A percentile compares a stretch with the other conserved stretches of the same genome.
Evolutionary conservation across 2,113 vertebrate genomes (phyloP).

Genomic region (Embiotoca jacksoni): DNA sequence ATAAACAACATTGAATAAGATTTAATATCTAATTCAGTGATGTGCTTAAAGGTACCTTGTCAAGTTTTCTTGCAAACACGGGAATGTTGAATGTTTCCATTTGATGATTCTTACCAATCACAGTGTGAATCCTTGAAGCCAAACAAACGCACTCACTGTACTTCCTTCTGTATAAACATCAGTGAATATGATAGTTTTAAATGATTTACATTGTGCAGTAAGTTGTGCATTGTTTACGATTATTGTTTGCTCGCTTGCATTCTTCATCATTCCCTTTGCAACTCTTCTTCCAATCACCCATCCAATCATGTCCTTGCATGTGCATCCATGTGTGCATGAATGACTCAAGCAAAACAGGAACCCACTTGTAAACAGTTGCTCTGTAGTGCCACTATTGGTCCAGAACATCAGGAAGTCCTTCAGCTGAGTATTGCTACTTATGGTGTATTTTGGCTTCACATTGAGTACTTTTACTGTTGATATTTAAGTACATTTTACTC

Average conservation of each 20-base stretch:
- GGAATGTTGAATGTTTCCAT: background rate
- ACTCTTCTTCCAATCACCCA: background rate
- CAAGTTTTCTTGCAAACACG: too few relatives aligned
- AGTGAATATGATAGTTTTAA: background rate
- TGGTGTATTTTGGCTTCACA: too few relatives aligned
- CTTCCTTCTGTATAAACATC: background rate
- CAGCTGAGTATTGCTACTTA: too few relatives aligned
- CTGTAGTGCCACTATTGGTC: too few relatives aligned
- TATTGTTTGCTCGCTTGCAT: background rate
- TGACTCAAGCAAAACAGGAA: background rate
- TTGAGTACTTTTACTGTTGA: too few relatives aligned
- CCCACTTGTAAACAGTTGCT: background rate
- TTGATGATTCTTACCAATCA: background rate
- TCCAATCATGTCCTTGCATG: background rate
- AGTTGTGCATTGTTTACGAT: constrained; percentile 13
- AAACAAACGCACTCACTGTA: too few relatives aligned
- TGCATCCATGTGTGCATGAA: constrained; percentile 15
- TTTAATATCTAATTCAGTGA: background rate
- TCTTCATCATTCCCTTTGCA: background rate
- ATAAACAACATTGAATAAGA: background rate
- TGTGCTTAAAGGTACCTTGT: background rate
- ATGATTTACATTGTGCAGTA: constrained; percentile 4
- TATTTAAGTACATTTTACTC: too few relatives aligned
- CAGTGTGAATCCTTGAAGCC: background rate
- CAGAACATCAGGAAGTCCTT: too few relatives aligned